Conservation (phyloP, 2,113 vertebrate genomes). For the Pogona vitticeps region DNA sequence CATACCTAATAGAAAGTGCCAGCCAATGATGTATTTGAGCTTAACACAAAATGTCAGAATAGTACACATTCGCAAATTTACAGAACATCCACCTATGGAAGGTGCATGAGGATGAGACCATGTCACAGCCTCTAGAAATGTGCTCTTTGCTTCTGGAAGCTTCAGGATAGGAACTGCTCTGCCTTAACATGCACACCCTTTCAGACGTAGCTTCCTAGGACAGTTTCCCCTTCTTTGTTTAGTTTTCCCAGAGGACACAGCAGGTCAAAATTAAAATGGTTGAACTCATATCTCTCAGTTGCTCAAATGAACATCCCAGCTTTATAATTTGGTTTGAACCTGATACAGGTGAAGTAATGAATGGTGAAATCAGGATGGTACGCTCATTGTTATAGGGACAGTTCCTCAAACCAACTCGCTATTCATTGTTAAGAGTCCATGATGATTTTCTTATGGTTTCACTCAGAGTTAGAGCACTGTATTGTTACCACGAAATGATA, state of each 20-base stretch:
- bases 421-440: slow-evolving; percentile 21
- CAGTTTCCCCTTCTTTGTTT: neutral
- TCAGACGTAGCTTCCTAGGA: neutral
- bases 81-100: no score
- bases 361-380: slow-evolving; percentile 46
- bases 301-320: slow-evolving; percentile 26
- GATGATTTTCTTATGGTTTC: slow-evolving; percentile 23
- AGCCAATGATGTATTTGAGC: neutral
- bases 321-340: slow-evolving; percentile 56
- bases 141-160: neutral
- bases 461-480: slow-evolving; percentile 40
- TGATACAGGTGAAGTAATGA: slow-evolving; percentile 46
- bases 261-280: neutral
- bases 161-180: neutral
- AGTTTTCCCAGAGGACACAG: neutral
- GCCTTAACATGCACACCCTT: neutral
- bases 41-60: neutral
- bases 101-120: neutral
- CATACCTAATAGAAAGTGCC: no score
- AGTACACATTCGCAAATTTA: no score
- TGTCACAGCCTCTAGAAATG: neutral
- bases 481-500: slow-evolving; percentile 41
- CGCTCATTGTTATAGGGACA: slow-evolving; percentile 52
- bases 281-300: slow-evolving; percentile 43
- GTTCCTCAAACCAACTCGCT: slow-evolving; percentile 50